A percentile compares a stretch with the other conserved stretches of the same genome.
phyloP scores from a whole-genome alignment of 2,888 invertebrate genomes.

The Drosophila glabriapex region DNA sequence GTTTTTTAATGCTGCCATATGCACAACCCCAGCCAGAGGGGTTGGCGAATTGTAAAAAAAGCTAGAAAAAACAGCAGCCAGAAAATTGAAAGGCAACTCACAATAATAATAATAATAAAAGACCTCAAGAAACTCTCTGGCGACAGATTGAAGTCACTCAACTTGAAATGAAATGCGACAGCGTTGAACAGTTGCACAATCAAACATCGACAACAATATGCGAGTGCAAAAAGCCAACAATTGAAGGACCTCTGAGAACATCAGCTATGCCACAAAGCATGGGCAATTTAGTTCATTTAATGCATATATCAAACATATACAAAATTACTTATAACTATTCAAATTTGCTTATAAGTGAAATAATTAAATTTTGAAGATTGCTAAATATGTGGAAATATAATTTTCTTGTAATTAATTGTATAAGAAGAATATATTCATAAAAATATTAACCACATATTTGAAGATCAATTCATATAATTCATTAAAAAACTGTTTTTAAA shows the following conservation, averaged over 20 bases:
- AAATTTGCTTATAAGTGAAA: background rate
- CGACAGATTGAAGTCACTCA: slow-evolving; percentile 85
- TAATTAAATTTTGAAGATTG: background rate
- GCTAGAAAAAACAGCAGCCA: slow-evolving; percentile 15
- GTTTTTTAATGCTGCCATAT: slow-evolving; percentile 85
- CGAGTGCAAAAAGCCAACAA: slow-evolving; percentile 22
- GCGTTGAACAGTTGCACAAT: slow-evolving; percentile 75
- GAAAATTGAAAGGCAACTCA: slow-evolving; percentile 44
- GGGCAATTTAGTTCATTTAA: no score
- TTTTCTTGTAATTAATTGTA: background rate
- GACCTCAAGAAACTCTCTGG: slow-evolving; percentile 74
- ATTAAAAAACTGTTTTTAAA: background rate
- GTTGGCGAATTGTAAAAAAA: slow-evolving; percentile 57
- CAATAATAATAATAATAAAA: slow-evolving; percentile 54
- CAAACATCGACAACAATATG: slow-evolving; percentile 64
- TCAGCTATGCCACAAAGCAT: slow-evolving; percentile 14
- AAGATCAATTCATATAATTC: background rate
- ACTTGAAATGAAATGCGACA: slow-evolving; percentile 84
- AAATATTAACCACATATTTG: background rate
- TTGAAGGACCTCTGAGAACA: slow-evolving; percentile 5
- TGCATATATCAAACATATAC: background rate
- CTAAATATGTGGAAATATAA: background rate
- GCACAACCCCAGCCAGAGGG: slow-evolving; percentile 79
- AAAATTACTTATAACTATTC: background rate
- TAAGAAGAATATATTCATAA: background rate